Conservation (phyloP, 2,113 vertebrate species). For the Perca schrenkii region DNA sequence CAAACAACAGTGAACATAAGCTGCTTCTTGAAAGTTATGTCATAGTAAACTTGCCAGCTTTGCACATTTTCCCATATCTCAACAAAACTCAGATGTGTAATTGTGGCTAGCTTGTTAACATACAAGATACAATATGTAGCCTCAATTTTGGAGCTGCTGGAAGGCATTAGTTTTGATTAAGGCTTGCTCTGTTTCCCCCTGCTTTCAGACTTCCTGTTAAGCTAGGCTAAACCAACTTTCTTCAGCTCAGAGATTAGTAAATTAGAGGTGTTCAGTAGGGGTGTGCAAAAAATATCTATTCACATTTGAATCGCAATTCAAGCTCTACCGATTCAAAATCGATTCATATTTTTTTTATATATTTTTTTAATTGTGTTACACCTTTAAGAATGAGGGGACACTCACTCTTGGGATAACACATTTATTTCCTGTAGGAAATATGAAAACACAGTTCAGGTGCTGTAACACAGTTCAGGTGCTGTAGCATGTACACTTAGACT, state of each 20-base stretch:
- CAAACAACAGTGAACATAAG: not conserved
- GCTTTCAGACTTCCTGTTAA: not conserved
- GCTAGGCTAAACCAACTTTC: not conserved
- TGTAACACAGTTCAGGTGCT: too few relatives aligned
- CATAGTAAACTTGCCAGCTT: not conserved
- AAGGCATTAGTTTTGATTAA: not conserved
- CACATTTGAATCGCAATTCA: too few relatives aligned
- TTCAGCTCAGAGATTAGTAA: not conserved
- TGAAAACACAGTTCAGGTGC: too few relatives aligned
- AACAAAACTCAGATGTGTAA: not conserved
- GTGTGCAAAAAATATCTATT: too few relatives aligned
- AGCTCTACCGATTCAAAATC: too few relatives aligned
- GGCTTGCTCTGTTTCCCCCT: not conserved
- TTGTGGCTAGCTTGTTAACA: not conserved
- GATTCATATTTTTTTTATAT: too few relatives aligned
- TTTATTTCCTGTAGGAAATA: too few relatives aligned
- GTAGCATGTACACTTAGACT: too few relatives aligned
- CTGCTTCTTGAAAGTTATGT: not conserved
- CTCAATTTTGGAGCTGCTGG: not conserved
- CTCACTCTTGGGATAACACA: too few relatives aligned
- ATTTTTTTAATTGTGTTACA: too few relatives aligned
- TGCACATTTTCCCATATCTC: not conserved
- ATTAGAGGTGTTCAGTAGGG: too few relatives aligned
- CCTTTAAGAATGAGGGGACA: too few relatives aligned
- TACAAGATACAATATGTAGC: not conserved